Evolutionary conservation across 2,113 vertebrate species (phyloP), one percentile per base, ranked within the genome.

Genomic region (Peucedramus taeniatus): DNA sequence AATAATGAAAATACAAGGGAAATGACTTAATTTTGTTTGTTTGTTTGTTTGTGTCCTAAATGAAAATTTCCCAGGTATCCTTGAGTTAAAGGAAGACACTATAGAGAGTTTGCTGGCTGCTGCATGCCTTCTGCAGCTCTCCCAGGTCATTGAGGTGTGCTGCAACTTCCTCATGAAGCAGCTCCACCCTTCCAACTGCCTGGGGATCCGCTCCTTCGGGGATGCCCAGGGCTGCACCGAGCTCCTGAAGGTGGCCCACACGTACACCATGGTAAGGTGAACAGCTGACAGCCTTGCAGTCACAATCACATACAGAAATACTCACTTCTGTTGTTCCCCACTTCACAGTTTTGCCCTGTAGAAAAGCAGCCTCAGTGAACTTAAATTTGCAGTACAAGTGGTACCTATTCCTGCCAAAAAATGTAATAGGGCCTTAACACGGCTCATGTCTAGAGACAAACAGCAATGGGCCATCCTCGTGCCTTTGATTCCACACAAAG

Each of bases 91-190:
- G 95, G 99, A 99, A 97, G 99, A 99, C 94, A 99, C 99, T 14
- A 99, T 99, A 83, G 99, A 99, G 97, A 99, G 98, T 94, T 97
- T 99, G 96, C 97, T 99, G 97, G 98, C 99, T 57, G 99, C 99
- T 57, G 99, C 99, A 26, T 99, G 99, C 96, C 98, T 99, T 31
- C 98, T 99, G 8, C 99, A 99, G 98, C 98, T 99, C 51, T 98
- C 99, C 66, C 99, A 99, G 97, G 99, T 99, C 72, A 99, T 99
- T 76, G 99, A 99, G 80, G 99, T 99, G 24, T 99, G 99, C 98
- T 99, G 99, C 95, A 99, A 98, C 97, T 99, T 99, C 97, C 98
- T 99, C 54, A 99, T 99, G 98, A 99, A 99, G 96, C 99, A 99
- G 92, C 99, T 99, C 14, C 99, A 99, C 91, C 99, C 99, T 20